These are phyloP conservation scores for Mesopsocus fuscifrons DNA, from an alignment of 2,888 invertebrate genomes.

Conservation along the genomic window DNA sequence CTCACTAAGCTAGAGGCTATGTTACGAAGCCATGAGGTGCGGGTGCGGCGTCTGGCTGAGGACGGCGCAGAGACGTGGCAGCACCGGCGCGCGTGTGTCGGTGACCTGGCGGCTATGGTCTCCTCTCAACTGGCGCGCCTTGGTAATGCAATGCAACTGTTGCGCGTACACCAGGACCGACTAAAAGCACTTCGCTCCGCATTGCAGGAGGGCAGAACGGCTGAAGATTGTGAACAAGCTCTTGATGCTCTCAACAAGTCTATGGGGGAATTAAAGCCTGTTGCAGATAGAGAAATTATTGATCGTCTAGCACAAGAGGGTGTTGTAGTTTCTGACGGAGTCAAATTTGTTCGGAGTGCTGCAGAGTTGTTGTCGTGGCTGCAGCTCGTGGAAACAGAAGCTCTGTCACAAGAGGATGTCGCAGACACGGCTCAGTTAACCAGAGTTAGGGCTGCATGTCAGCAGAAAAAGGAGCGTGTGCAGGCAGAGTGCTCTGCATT, in stretches of 20 bases:
- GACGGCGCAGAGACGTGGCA: background rate
- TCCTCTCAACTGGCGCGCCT: background rate
- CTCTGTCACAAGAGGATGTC: background rate
- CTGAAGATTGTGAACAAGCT: background rate
- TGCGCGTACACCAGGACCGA: background rate
- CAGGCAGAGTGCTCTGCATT: background rate
- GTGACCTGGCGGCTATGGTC: background rate
- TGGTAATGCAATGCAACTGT: background rate
- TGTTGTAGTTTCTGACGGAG: background rate
- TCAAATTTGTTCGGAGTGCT: background rate
- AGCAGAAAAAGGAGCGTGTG: background rate
- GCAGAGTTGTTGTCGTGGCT: background rate
- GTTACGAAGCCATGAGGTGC: background rate
- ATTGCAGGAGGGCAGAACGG: background rate
- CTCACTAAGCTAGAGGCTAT: background rate
- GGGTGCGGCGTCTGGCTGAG: background rate
- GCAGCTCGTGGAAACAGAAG: background rate
- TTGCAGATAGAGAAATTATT: background rate
- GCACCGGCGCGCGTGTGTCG: background rate
- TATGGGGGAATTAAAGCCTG: background rate
- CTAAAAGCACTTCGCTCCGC: background rate
- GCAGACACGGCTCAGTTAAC: conserved; percentile 1
- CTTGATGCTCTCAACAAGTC: background rate
- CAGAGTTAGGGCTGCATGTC: background rate
- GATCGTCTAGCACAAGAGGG: background rate